Base-by-base conservation (phyloP, 2,797 vertebrate genomes). In the Hoplostethus mediterraneus region DNA sequence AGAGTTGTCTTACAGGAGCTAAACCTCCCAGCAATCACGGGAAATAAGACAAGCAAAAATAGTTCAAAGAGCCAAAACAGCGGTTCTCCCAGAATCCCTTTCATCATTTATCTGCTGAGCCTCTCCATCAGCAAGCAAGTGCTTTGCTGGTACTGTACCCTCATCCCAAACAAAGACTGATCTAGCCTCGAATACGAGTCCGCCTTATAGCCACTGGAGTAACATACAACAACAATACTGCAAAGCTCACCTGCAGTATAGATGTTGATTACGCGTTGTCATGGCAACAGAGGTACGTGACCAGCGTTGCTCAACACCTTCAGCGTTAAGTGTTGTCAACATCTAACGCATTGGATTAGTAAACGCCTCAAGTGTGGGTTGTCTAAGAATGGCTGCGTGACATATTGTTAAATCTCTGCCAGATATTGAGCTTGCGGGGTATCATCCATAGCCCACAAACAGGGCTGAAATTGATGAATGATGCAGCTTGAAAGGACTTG, bases 381-480 rank as follows among this genome's bases (percentile, higher is more conserved):
- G 87, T 83, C 75, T 79, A 72, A 80, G 58, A 61, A 69, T 38
- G 69, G 57, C 83, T 49, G 48, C 40, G 71, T 88, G 86, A 87
- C 84, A 90, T 85, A 87, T 85, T 70, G 85, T 82, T 89, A 87
- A 89, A 90, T 76, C 79, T 86, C 85, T 87, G 86, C 81, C 85
- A 80, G 89, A 80, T 80, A 87, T 90, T 70, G 89, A 89, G 83
- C 79, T 83, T 52, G 77, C 55, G 73, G 68, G 82, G 87, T 90
- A 89, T 94, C 91, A 90, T 89, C 87, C 82, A 80, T 68, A 85
- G 83, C 87, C 85, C 88, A 67, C 90, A 88, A 93, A 83, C 77
- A 60, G 66, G 79, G 79, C 28, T 87, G 92, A 94, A 93, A 93
- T 88, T 95, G 94, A 95, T 94, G 87, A 93, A 95, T 92, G 94